Percentiles rank a stretch among this genome's conserved stretches.
phyloP scores from a whole-genome alignment of 2,113 vertebrate genomes.

The Chaetodon trifascialis region DNA sequence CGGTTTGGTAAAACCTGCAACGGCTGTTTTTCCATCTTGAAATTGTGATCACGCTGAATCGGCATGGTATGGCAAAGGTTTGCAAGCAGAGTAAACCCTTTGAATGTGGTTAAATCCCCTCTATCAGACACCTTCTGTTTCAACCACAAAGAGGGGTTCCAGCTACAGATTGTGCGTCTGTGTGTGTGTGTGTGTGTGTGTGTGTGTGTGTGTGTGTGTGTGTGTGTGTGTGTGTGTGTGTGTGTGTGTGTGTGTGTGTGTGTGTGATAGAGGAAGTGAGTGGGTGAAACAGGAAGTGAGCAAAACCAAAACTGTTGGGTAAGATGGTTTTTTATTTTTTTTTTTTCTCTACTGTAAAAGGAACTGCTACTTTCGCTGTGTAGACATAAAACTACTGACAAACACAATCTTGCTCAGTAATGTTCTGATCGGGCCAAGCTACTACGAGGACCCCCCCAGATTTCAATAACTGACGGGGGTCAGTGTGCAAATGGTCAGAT shows the following conservation, averaged over 20 bases:
- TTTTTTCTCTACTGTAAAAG: constrained; percentile 4
- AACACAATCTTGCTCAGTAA: neutral
- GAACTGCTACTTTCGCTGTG: constrained; percentile 30
- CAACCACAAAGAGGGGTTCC: constrained; percentile 58
- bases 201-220: neutral
- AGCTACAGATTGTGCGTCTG: fast-evolving
- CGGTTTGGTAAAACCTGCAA: fast-evolving
- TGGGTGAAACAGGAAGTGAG: constrained; percentile 33
- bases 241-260: neutral
- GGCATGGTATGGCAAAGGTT: neutral
- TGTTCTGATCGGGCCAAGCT: neutral
- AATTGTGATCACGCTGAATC: neutral
- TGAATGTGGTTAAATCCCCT: constrained; percentile 64
- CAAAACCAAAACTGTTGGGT: constrained; percentile 1
- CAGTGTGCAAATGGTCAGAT: neutral
- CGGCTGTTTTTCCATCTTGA: neutral
- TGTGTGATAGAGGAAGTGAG: neutral
- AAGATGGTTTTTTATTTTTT: neutral
- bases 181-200: constrained; percentile 1
- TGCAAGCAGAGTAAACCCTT: neutral
- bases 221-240: neutral
- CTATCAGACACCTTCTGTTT: constrained; percentile 40
- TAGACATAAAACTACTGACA: constrained; percentile 10
- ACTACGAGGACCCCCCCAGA: neutral
- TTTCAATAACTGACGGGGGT: neutral